Percentiles rank a stretch among this genome's conserved stretches.
Evolutionary conservation across 2,888 invertebrate species (phyloP).

Genomic region (Agrochola litura): DNA sequence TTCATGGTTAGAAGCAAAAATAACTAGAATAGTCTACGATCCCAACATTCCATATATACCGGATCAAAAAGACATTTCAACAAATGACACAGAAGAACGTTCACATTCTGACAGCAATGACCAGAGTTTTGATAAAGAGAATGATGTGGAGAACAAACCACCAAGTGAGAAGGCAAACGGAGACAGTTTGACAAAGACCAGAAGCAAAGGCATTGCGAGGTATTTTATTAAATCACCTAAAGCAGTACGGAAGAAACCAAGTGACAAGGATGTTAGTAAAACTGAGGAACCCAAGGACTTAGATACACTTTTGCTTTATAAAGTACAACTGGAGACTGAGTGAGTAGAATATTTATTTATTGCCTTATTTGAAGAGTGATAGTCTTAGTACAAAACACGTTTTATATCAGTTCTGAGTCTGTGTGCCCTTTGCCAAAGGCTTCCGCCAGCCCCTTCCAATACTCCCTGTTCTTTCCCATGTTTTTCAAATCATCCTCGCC

Average conservation of each 20-base stretch:
- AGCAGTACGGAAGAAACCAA: constrained; percentile 61
- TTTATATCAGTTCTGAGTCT: not conserved
- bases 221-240: constrained; percentile 77
- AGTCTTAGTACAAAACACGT: not conserved
- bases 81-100: constrained; percentile 13
- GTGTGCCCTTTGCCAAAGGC: not conserved
- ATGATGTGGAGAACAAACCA: constrained; percentile 77
- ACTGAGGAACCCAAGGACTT: constrained; percentile 67
- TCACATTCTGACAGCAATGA: constrained; percentile 51
- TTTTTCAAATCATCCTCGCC: not conserved
- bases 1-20: constrained; percentile 94
- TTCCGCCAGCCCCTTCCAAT: not conserved
- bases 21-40: constrained; percentile 88
- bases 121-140: constrained; percentile 67
- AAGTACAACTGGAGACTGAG: constrained; percentile 82
- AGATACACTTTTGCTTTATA: constrained; percentile 80
- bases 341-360: constrained; percentile 70
- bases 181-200: constrained; percentile 65
- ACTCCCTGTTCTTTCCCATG: not conserved
- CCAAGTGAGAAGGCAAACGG: constrained; percentile 63
- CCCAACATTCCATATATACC: constrained; percentile 64
- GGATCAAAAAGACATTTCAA: constrained; percentile 14
- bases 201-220: constrained; percentile 75
- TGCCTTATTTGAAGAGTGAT: not conserved
- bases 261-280: constrained; percentile 55